Percentiles rank a stretch among this genome's conserved stretches.
Conservation (phyloP, 2,888 invertebrate species). For the Pimpla rufipes region DNA sequence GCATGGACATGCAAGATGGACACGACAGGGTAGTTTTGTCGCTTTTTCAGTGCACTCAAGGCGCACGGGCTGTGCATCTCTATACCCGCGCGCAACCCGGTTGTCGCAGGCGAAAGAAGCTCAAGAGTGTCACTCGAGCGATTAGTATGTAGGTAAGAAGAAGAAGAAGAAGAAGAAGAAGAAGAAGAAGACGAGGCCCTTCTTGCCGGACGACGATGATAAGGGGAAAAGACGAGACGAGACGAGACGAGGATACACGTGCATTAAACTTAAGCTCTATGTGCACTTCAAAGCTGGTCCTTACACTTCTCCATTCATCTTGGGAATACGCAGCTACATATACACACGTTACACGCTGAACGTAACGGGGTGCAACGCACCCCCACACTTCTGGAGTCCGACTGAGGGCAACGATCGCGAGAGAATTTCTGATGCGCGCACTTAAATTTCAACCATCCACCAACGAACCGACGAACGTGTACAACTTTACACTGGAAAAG, state of each 20-base stretch:
- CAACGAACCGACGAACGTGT: neutral
- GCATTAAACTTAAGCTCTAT: constrained; percentile 16
- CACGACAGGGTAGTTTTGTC: neutral
- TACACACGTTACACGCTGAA: neutral
- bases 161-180: constrained; percentile 6
- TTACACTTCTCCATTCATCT: neutral
- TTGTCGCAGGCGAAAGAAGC: constrained; percentile 16
- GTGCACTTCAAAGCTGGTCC: constrained; percentile 14
- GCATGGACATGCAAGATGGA: neutral
- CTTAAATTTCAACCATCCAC: constrained; percentile 46
- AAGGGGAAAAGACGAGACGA: constrained; percentile 3
- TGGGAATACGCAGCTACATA: neutral
- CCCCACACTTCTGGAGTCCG: neutral
- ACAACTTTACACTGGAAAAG: too few species aligned
- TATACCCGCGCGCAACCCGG: neutral
- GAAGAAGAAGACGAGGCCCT: constrained; percentile 12
- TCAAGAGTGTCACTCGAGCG: constrained; percentile 41
- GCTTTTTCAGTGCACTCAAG: constrained; percentile 21
- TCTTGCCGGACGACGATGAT: constrained; percentile 31
- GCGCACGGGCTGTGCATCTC: neutral
- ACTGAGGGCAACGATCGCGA: constrained; percentile 24
- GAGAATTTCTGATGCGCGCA: constrained; percentile 33
- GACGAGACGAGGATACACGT: constrained; percentile 15
- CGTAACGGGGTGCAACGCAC: neutral
- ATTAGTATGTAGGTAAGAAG: constrained; percentile 61